Evolutionary conservation across 2,888 invertebrate genomes (phyloP).

Genomic region (Sarcophaga variegata): DNA sequence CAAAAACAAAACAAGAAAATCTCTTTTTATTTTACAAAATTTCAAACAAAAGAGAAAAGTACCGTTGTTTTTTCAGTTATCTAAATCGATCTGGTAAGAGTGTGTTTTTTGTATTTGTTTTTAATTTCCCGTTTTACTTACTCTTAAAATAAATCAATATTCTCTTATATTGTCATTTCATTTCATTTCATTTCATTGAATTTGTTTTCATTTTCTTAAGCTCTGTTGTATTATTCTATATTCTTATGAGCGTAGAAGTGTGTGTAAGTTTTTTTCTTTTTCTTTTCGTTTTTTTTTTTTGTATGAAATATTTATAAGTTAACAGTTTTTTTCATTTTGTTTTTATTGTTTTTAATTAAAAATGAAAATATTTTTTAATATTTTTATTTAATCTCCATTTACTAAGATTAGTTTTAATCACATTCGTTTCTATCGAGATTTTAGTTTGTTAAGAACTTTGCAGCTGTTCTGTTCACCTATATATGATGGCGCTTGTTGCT

Average conservation of each 20-base stretch:
- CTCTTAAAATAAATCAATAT: slow-evolving; percentile 10
- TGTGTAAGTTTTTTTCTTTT: not conserved
- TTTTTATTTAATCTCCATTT: not conserved
- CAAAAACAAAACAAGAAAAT: slow-evolving; percentile 9
- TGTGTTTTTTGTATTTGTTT: not conserved
- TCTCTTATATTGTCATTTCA: slow-evolving; percentile 24
- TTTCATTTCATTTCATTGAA: not conserved
- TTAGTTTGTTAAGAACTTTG: slow-evolving; percentile 29
- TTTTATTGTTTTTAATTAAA: slow-evolving; percentile 21
- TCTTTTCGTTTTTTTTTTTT: not conserved
- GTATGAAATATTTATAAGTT: slow-evolving; percentile 43
- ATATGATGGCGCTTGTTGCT: slow-evolving; percentile 36
- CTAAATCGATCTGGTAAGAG: slow-evolving; percentile 11
- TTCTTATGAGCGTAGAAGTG: not conserved
- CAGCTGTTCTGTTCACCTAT: not conserved
- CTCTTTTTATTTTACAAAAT: not conserved
- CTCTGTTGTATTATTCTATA: too few species aligned
- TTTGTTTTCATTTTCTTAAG: not conserved
- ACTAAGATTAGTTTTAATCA: slow-evolving; percentile 6
- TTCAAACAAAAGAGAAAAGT: slow-evolving; percentile 58
- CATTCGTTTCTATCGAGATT: slow-evolving; percentile 62
- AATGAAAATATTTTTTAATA: slow-evolving; percentile 12
- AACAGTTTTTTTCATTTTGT: slow-evolving; percentile 27
- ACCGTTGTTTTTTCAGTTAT: slow-evolving; percentile 51
- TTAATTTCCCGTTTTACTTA: not conserved